Evolutionary conservation across 2,888 invertebrate species (phyloP).

Genomic region (Elgonia sp.): DNA sequence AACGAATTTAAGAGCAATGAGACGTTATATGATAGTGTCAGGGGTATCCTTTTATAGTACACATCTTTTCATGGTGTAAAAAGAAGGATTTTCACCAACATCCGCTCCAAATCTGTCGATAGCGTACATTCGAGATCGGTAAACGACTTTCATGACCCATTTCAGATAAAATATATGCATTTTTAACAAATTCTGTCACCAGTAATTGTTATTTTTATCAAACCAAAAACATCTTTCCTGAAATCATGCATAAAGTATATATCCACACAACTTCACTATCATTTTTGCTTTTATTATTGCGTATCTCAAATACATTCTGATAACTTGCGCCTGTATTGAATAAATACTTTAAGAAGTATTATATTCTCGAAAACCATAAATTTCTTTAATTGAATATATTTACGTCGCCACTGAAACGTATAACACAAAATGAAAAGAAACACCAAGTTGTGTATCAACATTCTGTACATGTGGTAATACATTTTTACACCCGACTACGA

Average conservation of each 20-base stretch:
- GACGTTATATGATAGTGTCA: conserved; percentile 67
- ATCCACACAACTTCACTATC: neutral
- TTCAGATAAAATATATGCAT: conserved; percentile 37
- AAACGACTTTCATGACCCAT: conserved; percentile 52
- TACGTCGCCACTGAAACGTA: conserved; percentile 1
- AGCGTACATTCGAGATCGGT: conserved; percentile 11
- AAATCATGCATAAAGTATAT: neutral
- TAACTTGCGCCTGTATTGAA: neutral
- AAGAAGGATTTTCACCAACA: conserved; percentile 44
- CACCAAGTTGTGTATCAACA: neutral
- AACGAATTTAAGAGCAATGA: conserved; percentile 71
- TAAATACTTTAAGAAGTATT: neutral
- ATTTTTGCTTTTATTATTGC: neutral
- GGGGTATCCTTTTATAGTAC: conserved; percentile 57
- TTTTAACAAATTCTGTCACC: conserved; percentile 8
- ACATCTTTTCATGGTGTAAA: conserved; percentile 59
- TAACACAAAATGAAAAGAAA: conserved; percentile 5
- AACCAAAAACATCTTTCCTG: neutral
- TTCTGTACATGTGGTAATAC: conserved; percentile 21
- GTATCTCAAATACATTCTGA: neutral
- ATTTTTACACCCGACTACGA: conserved; percentile 24
- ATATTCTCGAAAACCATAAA: neutral
- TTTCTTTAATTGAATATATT: conserved; percentile 22
- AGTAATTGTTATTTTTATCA: conserved; percentile 2
- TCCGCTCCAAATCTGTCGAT: conserved; percentile 41